phyloP scores from a whole-genome alignment of 2,797 vertebrate genomes.

The Micrastur ruficollis region DNA sequence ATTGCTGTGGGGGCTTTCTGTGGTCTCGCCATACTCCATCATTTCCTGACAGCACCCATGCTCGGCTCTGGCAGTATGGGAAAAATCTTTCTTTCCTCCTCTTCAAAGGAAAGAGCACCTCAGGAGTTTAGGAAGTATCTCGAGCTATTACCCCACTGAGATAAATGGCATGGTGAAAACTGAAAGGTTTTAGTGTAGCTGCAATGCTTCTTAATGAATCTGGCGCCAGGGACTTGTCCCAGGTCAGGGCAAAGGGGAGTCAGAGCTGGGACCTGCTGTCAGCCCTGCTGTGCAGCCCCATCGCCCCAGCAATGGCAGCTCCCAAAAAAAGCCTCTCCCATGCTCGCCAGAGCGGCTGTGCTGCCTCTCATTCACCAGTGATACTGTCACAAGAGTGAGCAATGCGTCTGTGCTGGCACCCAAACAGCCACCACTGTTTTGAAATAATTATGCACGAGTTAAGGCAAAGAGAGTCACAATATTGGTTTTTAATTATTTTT shows the following conservation, averaged over 20 bases:
- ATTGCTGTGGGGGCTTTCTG: rapidly evolving
- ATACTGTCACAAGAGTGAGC: neutral
- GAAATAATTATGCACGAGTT: neutral
- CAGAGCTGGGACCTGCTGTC: neutral
- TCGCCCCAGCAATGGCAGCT: neutral
- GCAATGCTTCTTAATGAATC: too few relatives aligned
- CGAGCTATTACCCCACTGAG: neutral
- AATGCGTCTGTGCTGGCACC: rapidly evolving
- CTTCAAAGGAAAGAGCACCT: neutral
- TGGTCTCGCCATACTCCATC: rapidly evolving
- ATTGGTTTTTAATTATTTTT: neutral
- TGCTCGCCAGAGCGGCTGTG: rapidly evolving
- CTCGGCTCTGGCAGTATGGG: neutral
- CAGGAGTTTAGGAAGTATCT: neutral
- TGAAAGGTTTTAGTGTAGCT: neutral
- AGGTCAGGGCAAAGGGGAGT: neutral
- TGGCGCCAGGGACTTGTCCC: neutral
- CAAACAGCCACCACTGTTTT: neutral
- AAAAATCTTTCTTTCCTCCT: neutral
- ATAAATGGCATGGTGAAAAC: too few relatives aligned
- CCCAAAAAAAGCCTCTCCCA: rapidly evolving
- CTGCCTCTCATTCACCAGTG: neutral
- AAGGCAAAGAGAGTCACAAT: neutral
- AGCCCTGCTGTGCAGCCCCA: neutral
- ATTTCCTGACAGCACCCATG: rapidly evolving